A percentile compares a stretch with the other conserved stretches of the same genome.
Conservation (phyloP, 2,797 vertebrate species). For the Masticophis lateralis region DNA sequence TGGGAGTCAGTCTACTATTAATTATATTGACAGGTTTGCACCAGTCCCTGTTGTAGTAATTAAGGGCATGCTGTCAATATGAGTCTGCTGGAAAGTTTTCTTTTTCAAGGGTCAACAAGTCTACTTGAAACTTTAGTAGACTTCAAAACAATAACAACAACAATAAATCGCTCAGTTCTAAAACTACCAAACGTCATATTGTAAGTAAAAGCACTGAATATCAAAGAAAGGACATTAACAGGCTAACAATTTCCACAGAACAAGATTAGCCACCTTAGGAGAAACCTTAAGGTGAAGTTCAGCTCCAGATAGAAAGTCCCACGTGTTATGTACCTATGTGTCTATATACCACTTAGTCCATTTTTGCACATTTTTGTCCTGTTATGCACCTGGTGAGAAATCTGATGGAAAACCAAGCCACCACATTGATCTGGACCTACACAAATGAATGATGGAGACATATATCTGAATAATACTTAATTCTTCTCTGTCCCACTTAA, state of each 20-base stretch:
- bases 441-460: not conserved
- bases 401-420: not conserved
- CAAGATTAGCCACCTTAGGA: not conserved
- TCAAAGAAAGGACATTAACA: not conserved
- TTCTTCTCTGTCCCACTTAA: not conserved
- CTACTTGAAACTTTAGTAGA: not conserved
- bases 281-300: not conserved
- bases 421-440: not conserved
- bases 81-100: not conserved
- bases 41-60: slow-evolving; percentile 1
- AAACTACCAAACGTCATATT: not conserved
- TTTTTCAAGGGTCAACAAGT: slow-evolving; percentile 24
- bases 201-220: not conserved
- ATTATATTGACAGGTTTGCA: slow-evolving; percentile 31
- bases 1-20: slow-evolving; percentile 18
- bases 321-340: not conserved
- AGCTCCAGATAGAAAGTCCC: not conserved
- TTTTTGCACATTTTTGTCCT: too few species aligned
- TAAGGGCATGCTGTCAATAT: slow-evolving; percentile 13
- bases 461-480: not conserved
- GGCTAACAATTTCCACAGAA: not conserved
- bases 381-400: not conserved
- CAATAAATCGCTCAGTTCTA: not conserved
- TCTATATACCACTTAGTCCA: not conserved
- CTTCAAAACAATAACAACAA: slow-evolving; percentile 4